A percentile compares a stretch with the other conserved stretches of the same genome.
phyloP scores from a whole-genome alignment of 2,888 invertebrate species.

The Yponomeuta evonymella region DNA sequence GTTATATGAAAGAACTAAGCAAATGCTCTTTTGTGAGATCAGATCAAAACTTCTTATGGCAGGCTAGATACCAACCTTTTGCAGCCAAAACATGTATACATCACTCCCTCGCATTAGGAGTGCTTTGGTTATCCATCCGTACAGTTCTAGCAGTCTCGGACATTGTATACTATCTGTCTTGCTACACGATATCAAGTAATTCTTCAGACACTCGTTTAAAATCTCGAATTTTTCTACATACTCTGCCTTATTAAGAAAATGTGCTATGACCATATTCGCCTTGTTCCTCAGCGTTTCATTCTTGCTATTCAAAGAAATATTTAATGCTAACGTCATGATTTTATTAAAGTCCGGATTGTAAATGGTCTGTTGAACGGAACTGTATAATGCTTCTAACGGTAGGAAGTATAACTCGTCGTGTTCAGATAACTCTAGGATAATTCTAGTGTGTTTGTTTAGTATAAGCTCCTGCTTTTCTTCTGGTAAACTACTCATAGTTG shows the following conservation, averaged over 20 bases:
- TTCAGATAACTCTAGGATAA: constrained; percentile 42
- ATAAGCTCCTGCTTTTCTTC: constrained; percentile 46
- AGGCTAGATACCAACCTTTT: constrained; percentile 43
- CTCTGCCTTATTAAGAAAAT: constrained; percentile 76
- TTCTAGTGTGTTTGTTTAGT: constrained; percentile 40
- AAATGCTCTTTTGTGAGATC: no score
- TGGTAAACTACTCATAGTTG: constrained; percentile 51
- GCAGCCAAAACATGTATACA: constrained; percentile 55
- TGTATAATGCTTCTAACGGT: constrained; percentile 70
- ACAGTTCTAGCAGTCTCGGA: constrained; percentile 47
- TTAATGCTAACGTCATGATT: constrained; percentile 48
- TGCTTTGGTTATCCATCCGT: constrained; percentile 61
- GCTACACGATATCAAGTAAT: constrained; percentile 35
- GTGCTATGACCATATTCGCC: constrained; percentile 70
- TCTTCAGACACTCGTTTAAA: constrained; percentile 51
- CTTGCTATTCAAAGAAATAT: constrained; percentile 48
- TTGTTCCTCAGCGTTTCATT: constrained; percentile 47
- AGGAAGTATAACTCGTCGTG: constrained; percentile 48
- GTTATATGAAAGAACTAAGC: no score
- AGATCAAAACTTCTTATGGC: no score
- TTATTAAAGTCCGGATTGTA: constrained; percentile 45
- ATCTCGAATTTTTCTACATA: constrained; percentile 54
- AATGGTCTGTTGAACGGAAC: constrained; percentile 58
- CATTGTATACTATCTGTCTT: constrained; percentile 38
- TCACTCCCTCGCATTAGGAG: constrained; percentile 57